Percentiles rank a stretch among this genome's conserved stretches.
These are phyloP conservation scores for Araneus ventricosus DNA, from an alignment of 1,140 invertebrate genomes.

Conservation along the genomic window DNA sequence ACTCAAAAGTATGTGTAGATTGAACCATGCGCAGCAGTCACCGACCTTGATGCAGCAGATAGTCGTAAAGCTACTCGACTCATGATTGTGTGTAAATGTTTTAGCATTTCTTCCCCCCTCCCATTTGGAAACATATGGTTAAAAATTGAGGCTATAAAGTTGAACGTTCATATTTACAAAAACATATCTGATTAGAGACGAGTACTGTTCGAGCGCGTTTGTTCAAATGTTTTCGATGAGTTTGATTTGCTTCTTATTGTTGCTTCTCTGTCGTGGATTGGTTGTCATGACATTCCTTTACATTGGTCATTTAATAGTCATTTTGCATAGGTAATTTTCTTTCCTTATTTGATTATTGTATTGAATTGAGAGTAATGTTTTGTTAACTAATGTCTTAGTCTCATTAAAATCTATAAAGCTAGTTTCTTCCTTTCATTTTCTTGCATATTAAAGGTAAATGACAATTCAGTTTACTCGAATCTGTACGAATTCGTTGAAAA, in stretches of 20 bases:
- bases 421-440: no score
- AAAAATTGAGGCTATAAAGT: not conserved
- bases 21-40: conserved; percentile 21
- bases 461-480: no score
- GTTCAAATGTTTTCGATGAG: not conserved
- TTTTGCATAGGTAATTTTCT: no score
- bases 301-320: no score
- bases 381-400: no score
- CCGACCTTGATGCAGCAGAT: conserved; percentile 17
- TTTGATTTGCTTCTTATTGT: not conserved
- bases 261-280: no score
- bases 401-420: no score
- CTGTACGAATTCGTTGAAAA: no score
- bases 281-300: no score
- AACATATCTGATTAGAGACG: not conserved
- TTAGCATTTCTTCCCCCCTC: not conserved
- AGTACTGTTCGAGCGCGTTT: not conserved
- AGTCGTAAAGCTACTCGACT: not conserved
- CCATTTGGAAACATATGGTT: not conserved
- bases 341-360: no score
- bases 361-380: no score
- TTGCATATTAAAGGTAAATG: no score
- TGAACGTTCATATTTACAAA: not conserved
- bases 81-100: conserved; percentile 28
- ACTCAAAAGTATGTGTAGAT: conserved; percentile 11